Conservation (phyloP, 2,113 vertebrate genomes). For the Rhegmatorhina hoffmannsi region DNA sequence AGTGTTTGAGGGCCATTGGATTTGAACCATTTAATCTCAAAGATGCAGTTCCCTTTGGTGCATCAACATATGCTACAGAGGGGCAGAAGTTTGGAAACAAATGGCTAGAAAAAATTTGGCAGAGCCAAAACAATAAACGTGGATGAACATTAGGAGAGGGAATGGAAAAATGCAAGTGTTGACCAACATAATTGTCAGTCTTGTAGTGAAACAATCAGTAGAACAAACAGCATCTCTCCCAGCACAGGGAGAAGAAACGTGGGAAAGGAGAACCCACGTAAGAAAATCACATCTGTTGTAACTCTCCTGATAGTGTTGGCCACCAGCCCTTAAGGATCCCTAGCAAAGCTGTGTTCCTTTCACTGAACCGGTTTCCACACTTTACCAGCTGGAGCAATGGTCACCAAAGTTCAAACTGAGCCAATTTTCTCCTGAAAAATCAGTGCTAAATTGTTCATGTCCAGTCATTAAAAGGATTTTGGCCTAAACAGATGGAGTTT, state of each 20-base stretch:
- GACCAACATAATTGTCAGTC: background rate
- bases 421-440: background rate
- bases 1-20: background rate
- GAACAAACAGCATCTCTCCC: background rate
- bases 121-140: background rate
- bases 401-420: background rate
- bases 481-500: slow-evolving; percentile 8
- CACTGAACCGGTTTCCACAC: background rate
- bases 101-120: background rate
- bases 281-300: slow-evolving; percentile 14
- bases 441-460: background rate
- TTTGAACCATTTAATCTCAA: background rate
- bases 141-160: background rate
- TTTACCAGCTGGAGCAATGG: slow-evolving; percentile 29
- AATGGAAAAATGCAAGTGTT: background rate
- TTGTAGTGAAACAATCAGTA: background rate
- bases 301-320: background rate
- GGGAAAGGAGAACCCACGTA: background rate
- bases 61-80: background rate
- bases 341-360: background rate
- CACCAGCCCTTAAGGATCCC: background rate
- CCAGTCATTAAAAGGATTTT: background rate
- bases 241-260: background rate
- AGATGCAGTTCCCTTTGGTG: background rate
- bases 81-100: background rate